Base-by-base conservation (phyloP, 2,888 invertebrate species). In the Pseudococcus jackbeardsleyi region DNA sequence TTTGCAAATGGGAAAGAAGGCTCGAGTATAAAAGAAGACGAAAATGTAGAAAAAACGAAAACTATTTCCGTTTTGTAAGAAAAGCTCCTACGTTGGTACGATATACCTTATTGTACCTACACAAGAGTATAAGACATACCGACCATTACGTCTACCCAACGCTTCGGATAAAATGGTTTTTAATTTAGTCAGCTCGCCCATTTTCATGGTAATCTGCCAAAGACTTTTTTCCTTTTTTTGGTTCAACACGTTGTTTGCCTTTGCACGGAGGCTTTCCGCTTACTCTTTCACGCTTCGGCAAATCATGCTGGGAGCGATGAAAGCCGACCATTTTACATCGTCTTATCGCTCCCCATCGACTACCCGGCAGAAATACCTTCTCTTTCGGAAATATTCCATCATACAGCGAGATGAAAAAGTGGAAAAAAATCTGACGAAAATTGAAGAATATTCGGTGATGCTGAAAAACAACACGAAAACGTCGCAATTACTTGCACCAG, bases 1-100 rank as follows among this genome's bases (percentile, higher is more conserved):
- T 68, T 68, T 48, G 77, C 77, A 77, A 77, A 77, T 77, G 77
- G 77, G 77, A 77, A 77, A 77, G 39, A 68, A 68, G 22, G 68
- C 26, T 15, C 77, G 39, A 39, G 26, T 39, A 77, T 33, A 33
- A 77, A 77, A 33, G 42, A 42, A 77, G 42, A 77, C 26, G 26
- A 77, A 77, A 17, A 77, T 15, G 22, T 26, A 77, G 39, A 77
- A 39, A 77, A 33, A 77, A 77, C 77, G 77, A 77, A 77, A 77
- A 77, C 77, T 77, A 77, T 77, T 77, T 77, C 77, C 77, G 77
- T 12, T 77, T 42, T 33, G 39, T 39, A 42, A 77, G 39, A 77
- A 77, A 77, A 77, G 26, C 72, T 15, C 72, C 33, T 15, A 26
- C 46, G 12, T 50, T 50, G 15, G 15, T 50, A 15, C 15, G 12